Percentiles rank a stretch among this genome's conserved stretches.
These are phyloP conservation scores for Plagiodera versicolora DNA, from an alignment of 2,888 invertebrate genomes.

Conservation along the genomic window DNA sequence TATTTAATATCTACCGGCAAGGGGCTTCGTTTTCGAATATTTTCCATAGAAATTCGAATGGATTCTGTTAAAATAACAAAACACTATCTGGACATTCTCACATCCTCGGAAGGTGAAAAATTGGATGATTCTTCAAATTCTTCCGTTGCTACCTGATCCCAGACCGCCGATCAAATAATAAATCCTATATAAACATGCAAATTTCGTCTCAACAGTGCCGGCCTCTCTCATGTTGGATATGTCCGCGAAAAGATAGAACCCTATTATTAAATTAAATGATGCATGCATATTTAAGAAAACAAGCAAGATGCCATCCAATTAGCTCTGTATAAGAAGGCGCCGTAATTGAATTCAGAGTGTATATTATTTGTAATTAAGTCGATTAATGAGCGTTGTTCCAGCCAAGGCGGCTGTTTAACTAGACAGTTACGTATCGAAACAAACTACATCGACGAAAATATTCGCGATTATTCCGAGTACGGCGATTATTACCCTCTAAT, in stretches of 20 bases:
- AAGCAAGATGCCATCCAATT: conserved; percentile 25
- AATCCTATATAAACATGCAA: not conserved
- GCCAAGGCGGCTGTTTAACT: conserved; percentile 16
- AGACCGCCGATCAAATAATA: not conserved
- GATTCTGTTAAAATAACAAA: too few relatives aligned
- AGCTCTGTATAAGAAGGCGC: conserved; percentile 24
- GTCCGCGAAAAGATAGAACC: conserved; percentile 19
- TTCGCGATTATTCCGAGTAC: conserved; percentile 7
- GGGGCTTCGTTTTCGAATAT: too few relatives aligned
- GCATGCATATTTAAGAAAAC: conserved; percentile 26
- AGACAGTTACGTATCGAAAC: conserved; percentile 14
- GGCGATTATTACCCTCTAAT: conserved; percentile 12
- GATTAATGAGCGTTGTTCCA: conserved; percentile 25
- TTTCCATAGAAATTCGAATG: too few relatives aligned
- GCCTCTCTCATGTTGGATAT: conserved; percentile 18
- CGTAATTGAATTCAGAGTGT: conserved; percentile 22
- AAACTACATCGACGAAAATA: conserved; percentile 12
- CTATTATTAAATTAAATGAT: conserved; percentile 28
- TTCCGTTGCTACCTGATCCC: not conserved
- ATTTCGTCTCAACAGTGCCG: conserved; percentile 11
- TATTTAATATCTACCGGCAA: too few relatives aligned
- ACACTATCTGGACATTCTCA: too few relatives aligned
- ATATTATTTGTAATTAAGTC: conserved; percentile 26
- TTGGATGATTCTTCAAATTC: not conserved
- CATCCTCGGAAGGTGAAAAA: too few relatives aligned